Percentiles rank a stretch among this genome's conserved stretches.
Conservation (phyloP, 2,888 invertebrate species). For the Trimorus sp. region DNA sequence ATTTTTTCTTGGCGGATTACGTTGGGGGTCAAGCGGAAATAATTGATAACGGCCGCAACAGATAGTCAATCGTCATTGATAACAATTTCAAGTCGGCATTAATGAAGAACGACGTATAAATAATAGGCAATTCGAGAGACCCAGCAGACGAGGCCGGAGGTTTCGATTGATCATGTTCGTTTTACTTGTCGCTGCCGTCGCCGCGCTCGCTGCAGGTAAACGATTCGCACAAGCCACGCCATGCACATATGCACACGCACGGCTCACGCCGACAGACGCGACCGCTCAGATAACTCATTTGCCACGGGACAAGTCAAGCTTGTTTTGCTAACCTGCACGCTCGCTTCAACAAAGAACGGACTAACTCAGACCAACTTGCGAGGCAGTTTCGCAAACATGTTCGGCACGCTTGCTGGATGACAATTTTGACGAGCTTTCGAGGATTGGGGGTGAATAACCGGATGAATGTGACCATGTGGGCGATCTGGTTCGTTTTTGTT, state of each 20-base stretch:
- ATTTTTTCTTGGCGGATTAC: no score
- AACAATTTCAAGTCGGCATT: slow-evolving; percentile 25
- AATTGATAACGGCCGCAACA: not conserved
- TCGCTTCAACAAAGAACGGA: no score
- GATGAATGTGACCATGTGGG: no score
- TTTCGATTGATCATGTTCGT: slow-evolving; percentile 24
- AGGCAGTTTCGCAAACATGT: no score
- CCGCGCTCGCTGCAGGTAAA: slow-evolving; percentile 25
- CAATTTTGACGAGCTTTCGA: no score
- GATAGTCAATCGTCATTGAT: slow-evolving; percentile 19
- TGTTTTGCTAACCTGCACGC: no score
- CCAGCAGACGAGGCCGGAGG: not conserved
- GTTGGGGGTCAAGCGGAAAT: not conserved
- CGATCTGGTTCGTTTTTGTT: no score
- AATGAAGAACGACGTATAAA: slow-evolving; percentile 26
- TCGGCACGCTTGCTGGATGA: no score
- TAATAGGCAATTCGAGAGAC: slow-evolving; percentile 2
- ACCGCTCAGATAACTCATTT: not conserved
- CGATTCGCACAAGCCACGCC: not conserved
- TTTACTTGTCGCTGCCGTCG: slow-evolving; percentile 2
- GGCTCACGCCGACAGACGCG: no score
- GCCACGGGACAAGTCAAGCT: not conserved
- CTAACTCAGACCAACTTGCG: no score
- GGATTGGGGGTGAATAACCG: no score
- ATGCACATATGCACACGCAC: not conserved